Evolutionary conservation across 2,797 vertebrate genomes (phyloP), one percentile per base, ranked within the genome.

Genomic region (Semotilus atromaculatus): DNA sequence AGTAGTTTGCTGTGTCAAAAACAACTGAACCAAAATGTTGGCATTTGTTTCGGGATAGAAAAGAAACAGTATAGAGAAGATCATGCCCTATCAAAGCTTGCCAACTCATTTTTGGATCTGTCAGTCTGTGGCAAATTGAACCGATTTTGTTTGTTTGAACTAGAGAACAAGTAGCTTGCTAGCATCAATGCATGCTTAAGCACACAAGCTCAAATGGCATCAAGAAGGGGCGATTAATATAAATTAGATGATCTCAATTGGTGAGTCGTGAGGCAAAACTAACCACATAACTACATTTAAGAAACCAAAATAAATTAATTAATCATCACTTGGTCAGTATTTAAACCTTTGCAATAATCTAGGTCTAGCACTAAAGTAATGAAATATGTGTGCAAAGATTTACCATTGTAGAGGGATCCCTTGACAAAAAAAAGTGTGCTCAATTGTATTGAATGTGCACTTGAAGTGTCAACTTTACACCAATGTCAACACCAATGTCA

Each of bases 21-120:
- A 75, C 83, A 88, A 66, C 80, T 79, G 40, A 51, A 75, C 43
- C 74, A 76, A 76, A 82, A 76, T 80, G 86, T 55, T 76, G 81
- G 81, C 84, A 88, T 88, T 82, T 86, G 75, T 48, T 88, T 80
- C 7, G 60, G 38, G 6, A 73, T 43, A 23, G 48, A 72, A 55
- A 36, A 67, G 38, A 80, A 84, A 80, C 74, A 40, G 40, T n/a
- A n/a, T 13, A 60, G 77, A 82, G 68, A 80, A 85, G 60, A 80
- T 23, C 38, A 83, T 86, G 26, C 58, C 38, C 13, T 16, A 36
- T 86, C 77, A 87, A 84, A 87, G 34, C 78, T 79, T 40, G 84
- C 73, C 80, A 84, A 62, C 51, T 77, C 66, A 68, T 71, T 67
- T 66, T 48, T 74, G 53, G 26, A 64, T 34, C 29, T 60, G 36